Base-by-base conservation (phyloP, 2,113 vertebrate genomes). In the Zosterops hypoxanthus region DNA sequence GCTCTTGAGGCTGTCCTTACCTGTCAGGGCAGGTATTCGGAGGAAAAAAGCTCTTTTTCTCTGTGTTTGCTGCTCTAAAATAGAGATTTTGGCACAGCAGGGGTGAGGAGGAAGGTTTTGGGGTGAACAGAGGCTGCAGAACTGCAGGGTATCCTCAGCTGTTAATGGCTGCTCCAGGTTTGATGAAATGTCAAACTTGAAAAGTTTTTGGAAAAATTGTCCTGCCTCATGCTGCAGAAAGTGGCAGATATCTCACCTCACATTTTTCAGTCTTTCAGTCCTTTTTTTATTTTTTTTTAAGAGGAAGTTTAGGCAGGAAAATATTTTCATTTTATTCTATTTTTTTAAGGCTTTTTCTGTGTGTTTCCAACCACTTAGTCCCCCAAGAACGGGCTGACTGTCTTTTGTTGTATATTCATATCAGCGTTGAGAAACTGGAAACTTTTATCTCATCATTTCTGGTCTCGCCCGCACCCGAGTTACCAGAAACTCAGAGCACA, bases 1-100 rank as follows among this genome's bases (percentile, higher is more conserved):
- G 47, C 29, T 79, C 19, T 63, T 0, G 0, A 33, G 22, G 20
- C 31, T 0, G 0, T 13, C 2, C 5, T 63, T 61, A 52, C 79
- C 16, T 28, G 11, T 17, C 1, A 8, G 8, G 14, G 1, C 0
- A 5, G 29, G 3, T 33, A 11, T 70, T 60, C 1, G 3, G 61
- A 34, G 31, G 33, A 63, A 93, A 3, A 3, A 14, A 14, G 1
- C 23, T 49, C 41, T 34, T 64, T 86, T 17, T 64, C 5, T 14
- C 19, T 28, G 9, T 12, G 28, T 63, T 63, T 70, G 29, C 19
- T 5, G 29, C 13, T 42, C 39, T 42, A 5, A 76, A 82, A 39
- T 2, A 47, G 12, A 57, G 31, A 61, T 31, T 33, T 11, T 23
- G 53, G 11, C 25, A 46, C 29, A 34, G 11, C 6, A 26, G n/a